phyloP scores from a whole-genome alignment of 2,888 invertebrate species.

The Hydroisotoma schaefferi region DNA sequence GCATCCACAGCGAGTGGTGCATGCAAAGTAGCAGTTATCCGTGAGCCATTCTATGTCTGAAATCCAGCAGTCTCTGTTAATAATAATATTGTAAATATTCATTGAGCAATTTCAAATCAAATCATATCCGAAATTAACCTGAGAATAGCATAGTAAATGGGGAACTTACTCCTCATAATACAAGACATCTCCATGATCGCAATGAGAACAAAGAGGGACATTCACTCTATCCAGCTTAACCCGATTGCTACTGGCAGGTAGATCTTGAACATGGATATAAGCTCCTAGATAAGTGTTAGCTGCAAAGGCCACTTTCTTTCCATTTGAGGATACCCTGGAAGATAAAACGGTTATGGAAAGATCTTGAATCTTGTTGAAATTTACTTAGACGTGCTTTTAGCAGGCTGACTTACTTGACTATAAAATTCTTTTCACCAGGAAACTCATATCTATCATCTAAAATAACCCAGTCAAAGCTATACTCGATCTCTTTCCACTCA shows the following conservation, averaged over 20 bases:
- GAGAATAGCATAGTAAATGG: too few species aligned
- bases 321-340: slow-evolving; percentile 19
- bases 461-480: slow-evolving; percentile 13
- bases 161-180: slow-evolving; percentile 15
- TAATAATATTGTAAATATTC: too few species aligned
- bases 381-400: not conserved
- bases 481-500: slow-evolving; percentile 18
- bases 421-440: slow-evolving; percentile 9
- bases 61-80: slow-evolving; percentile 11
- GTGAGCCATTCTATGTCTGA: slow-evolving; percentile 19
- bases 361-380: not conserved
- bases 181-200: slow-evolving; percentile 11
- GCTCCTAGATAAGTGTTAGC: slow-evolving; percentile 18
- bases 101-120: too few species aligned
- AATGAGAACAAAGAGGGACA: slow-evolving; percentile 15
- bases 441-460: slow-evolving; percentile 9
- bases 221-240: slow-evolving; percentile 13
- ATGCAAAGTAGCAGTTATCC: slow-evolving; percentile 24
- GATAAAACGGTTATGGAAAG: not conserved
- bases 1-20: slow-evolving; percentile 19
- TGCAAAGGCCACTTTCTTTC: slow-evolving; percentile 19
- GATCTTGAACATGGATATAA: slow-evolving; percentile 14
- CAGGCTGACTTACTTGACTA: not conserved
- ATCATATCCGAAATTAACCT: not conserved
- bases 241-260: too few species aligned